phyloP scores from a whole-genome alignment of 2,113 vertebrate species.

The Cheirogaleus medius region DNA sequence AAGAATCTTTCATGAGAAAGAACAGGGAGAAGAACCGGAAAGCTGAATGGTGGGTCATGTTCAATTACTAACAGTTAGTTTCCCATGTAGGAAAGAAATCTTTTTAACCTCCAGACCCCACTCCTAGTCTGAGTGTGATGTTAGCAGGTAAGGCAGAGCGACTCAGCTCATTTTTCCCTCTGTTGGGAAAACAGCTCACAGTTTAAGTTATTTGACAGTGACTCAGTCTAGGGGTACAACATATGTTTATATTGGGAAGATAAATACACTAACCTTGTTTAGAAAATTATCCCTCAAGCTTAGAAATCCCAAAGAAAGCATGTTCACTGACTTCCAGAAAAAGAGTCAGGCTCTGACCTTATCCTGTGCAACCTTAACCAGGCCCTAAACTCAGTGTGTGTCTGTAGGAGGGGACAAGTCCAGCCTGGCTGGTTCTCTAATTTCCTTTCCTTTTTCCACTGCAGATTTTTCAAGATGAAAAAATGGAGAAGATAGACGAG shows the following conservation, averaged over 20 bases:
- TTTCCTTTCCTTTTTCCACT: not conserved
- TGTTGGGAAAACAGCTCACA: not conserved
- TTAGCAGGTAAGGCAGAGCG: not conserved
- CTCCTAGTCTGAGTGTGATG: not conserved
- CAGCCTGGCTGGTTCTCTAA: not conserved
- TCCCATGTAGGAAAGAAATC: not conserved
- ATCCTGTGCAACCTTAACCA: not conserved
- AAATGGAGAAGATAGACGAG: constrained; percentile 76
- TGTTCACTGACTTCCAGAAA: not conserved
- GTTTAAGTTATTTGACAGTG: not conserved
- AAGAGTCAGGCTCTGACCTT: not conserved
- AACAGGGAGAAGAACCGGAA: not conserved
- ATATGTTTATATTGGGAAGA: not conserved
- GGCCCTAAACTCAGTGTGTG: not conserved
- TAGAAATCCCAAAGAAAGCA: not conserved
- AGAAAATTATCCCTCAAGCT: not conserved
- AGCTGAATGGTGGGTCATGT: not conserved
- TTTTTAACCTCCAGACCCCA: not conserved
- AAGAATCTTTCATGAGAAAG: too few species aligned
- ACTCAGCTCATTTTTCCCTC: not conserved
- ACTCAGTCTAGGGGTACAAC: not conserved
- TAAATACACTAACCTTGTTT: not conserved
- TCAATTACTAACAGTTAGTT: not conserved
- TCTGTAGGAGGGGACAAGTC: not conserved
- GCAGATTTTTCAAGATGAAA: constrained; percentile 84